phyloP scores from a whole-genome alignment of 2,888 invertebrate species.

The Xylota sylvarum region DNA sequence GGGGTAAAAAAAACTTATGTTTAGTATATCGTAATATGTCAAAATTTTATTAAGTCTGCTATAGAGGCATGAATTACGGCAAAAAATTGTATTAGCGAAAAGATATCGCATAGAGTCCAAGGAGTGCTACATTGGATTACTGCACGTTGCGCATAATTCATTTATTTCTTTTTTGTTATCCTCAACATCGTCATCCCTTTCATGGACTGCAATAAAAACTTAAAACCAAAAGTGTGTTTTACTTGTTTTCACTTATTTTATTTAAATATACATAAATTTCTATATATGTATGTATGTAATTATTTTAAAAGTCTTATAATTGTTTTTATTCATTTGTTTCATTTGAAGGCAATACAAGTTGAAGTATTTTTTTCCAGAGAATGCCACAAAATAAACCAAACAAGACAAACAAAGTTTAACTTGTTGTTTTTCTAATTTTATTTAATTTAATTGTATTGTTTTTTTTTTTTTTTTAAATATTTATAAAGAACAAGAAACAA shows the following conservation, averaged over 20 bases:
- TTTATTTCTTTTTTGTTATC: conserved; percentile 1
- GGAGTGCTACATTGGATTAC: background rate
- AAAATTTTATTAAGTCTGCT: background rate
- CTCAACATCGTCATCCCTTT: background rate
- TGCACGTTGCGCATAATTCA: conserved; percentile 44
- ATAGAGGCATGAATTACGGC: background rate
- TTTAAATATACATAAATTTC: background rate
- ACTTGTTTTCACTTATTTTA: conserved; percentile 2
- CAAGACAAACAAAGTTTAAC: conserved; percentile 44
- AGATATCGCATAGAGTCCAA: no score
- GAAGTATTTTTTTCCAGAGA: conserved; percentile 62
- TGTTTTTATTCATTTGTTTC: conserved; percentile 72
- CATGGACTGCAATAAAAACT: background rate
- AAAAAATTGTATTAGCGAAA: no score
- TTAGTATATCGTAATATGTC: background rate
- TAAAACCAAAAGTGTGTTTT: conserved; percentile 1
- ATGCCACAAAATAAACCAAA: conserved; percentile 54
- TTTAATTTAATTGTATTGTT: conserved; percentile 19
- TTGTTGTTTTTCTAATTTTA: background rate
- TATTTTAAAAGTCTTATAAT: conserved; percentile 71
- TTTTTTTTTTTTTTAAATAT: conserved; percentile 39
- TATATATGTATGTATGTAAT: background rate
- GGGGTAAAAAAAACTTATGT: no score
- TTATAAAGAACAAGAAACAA: conserved; percentile 32
- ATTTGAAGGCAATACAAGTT: conserved; percentile 72